These are phyloP conservation scores for Laothoe populi DNA, from an alignment of 2,888 invertebrate genomes.

Conservation along the genomic window DNA sequence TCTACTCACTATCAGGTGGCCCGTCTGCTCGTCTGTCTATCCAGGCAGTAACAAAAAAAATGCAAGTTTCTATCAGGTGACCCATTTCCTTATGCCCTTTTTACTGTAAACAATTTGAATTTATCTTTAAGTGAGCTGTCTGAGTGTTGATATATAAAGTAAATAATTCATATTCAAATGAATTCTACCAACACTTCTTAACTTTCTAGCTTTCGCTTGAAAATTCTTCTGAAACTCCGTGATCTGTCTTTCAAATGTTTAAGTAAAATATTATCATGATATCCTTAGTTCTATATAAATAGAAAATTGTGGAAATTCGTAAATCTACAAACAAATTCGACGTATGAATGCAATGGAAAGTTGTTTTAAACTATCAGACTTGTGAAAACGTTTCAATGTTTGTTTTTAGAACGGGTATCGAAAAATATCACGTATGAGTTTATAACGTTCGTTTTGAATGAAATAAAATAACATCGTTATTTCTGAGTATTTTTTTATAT, in stretches of 20 bases:
- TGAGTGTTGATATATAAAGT: too few species aligned
- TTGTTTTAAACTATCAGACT: background rate
- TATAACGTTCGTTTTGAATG: constrained; percentile 1
- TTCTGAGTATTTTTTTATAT: background rate
- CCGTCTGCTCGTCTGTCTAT: too few species aligned
- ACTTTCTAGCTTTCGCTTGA: constrained; percentile 5
- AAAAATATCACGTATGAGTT: background rate
- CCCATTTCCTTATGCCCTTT: too few species aligned
- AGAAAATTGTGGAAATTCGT: background rate
- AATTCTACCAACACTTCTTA: background rate
- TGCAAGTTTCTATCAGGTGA: too few species aligned
- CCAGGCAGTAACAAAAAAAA: too few species aligned
- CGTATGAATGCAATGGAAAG: background rate
- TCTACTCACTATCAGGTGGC: too few species aligned
- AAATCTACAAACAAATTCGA: background rate
- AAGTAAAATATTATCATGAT: background rate
- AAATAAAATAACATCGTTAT: too few species aligned
- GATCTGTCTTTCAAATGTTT: constrained; percentile 3
- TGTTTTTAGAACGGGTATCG: constrained; percentile 3
- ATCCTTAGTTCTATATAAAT: background rate
- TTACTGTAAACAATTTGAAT: too few species aligned
- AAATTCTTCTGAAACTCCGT: constrained; percentile 3
- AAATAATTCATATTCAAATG: background rate
- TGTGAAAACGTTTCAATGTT: constrained; percentile 6
- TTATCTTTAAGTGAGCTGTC: too few species aligned